Conservation (phyloP, 1,140 invertebrate species). For the Pentalonia nigronervosa region DNA sequence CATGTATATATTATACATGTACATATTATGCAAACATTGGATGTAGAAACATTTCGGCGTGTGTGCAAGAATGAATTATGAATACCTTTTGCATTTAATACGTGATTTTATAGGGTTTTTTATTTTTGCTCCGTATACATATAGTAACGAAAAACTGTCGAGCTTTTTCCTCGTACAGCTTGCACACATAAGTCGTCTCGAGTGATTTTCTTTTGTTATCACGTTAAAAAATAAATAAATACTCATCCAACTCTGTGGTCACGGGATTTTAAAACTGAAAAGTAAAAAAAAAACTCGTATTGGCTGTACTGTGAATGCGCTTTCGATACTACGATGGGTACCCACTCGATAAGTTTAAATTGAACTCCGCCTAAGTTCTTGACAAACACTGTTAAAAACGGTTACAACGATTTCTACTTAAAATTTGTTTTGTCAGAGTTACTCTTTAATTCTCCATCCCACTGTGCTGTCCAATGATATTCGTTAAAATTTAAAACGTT, state of each 20-base stretch:
- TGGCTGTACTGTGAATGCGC: neutral
- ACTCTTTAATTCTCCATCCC: neutral
- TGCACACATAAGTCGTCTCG: neutral
- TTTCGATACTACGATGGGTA: neutral
- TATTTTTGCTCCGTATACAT: neutral
- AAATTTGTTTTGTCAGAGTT: neutral
- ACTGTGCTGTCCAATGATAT: neutral
- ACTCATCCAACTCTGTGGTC: neutral
- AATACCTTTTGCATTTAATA: neutral
- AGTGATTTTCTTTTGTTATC: neutral
- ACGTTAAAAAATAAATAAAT: neutral
- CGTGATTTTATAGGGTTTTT: neutral
- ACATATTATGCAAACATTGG: neutral
- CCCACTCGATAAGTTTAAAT: neutral
- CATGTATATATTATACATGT: too few relatives aligned
- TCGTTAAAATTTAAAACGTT: neutral
- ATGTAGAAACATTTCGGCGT: too few relatives aligned
- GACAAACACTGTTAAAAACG: neutral
- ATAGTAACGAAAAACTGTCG: neutral
- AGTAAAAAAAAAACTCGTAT: neutral
- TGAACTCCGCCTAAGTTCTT: neutral
- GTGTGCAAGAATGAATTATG: neutral
- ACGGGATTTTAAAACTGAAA: neutral
- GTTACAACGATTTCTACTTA: neutral
- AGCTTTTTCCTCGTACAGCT: neutral